Conservation (phyloP, 1,140 invertebrate genomes). For the Oreohelix idahoensis region DNA sequence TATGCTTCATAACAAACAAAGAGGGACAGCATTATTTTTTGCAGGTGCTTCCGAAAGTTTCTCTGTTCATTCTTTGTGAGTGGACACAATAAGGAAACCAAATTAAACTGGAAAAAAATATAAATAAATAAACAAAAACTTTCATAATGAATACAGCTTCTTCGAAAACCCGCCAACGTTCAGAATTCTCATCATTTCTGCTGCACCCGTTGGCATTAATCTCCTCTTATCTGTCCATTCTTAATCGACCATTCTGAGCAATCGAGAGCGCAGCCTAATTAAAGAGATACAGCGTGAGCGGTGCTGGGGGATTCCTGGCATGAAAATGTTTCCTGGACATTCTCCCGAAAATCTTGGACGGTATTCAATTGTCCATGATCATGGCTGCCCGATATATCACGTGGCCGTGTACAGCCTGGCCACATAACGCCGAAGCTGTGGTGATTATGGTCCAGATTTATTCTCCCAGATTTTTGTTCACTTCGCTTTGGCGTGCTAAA, state of each 20-base stretch:
- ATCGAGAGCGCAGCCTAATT: neutral
- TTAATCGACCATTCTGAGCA: constrained; percentile 11
- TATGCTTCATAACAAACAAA: too few species aligned
- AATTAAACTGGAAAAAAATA: neutral
- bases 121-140: too few species aligned
- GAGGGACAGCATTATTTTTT: neutral
- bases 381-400: neutral
- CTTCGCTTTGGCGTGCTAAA: neutral
- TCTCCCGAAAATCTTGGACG: neutral
- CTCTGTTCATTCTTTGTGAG: neutral
- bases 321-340: neutral
- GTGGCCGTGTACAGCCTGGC: neutral
- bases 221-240: constrained; percentile 1
- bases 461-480: neutral
- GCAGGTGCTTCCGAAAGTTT: neutral
- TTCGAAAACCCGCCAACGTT: neutral
- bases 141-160: neutral
- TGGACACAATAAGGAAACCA: neutral
- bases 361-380: constrained; percentile 4
- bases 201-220: neutral
- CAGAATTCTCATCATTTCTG: constrained; percentile 11
- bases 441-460: neutral
- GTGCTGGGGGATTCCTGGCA: neutral
- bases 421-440: neutral
- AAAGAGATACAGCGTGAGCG: neutral